A percentile compares a stretch with the other conserved stretches of the same genome.
Evolutionary conservation across 2,888 invertebrate genomes (phyloP).

Genomic region (Linnaemya tessellans): DNA sequence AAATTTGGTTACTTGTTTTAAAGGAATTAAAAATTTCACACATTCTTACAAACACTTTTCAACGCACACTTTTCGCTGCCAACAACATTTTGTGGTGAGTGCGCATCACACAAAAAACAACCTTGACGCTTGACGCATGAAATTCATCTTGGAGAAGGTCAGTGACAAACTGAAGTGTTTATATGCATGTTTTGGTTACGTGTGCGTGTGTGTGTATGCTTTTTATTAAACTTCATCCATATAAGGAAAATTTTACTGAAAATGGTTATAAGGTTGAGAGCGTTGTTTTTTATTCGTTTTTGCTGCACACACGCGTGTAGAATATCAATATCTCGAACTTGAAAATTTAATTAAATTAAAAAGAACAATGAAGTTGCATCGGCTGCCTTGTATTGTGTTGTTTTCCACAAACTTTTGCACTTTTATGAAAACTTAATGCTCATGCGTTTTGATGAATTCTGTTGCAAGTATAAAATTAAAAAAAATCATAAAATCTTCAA

Average conservation of each 20-base stretch:
- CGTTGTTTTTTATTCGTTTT: not conserved
- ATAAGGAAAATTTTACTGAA: slow-evolving; percentile 64
- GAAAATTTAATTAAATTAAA: slow-evolving; percentile 55
- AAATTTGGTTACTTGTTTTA: slow-evolving; percentile 64
- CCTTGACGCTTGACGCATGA: slow-evolving; percentile 72
- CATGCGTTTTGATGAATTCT: not conserved
- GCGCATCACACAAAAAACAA: slow-evolving; percentile 60
- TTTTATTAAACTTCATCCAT: slow-evolving; percentile 45
- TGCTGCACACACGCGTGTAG: slow-evolving; percentile 14
- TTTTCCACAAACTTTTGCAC: slow-evolving; percentile 12
- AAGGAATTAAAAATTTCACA: slow-evolving; percentile 20
- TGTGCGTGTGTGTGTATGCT: not conserved
- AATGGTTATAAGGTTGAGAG: slow-evolving; percentile 49
- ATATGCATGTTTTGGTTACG: not conserved
- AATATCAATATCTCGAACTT: slow-evolving; percentile 47
- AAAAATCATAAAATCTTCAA: not conserved
- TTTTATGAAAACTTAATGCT: slow-evolving; percentile 1
- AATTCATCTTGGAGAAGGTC: slow-evolving; percentile 68
- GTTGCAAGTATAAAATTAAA: not conserved
- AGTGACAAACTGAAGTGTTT: slow-evolving; percentile 60
- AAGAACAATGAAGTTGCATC: slow-evolving; percentile 18
- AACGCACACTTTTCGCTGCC: slow-evolving; percentile 13
- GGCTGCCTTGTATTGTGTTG: not conserved
- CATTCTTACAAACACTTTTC: slow-evolving; percentile 22
- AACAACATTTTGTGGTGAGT: slow-evolving; percentile 10